A percentile compares a stretch with the other conserved stretches of the same genome.
Conservation (phyloP, 30 jellyfish, hydroid and myxozoan species). For the Cassiopea andromeda region DNA sequence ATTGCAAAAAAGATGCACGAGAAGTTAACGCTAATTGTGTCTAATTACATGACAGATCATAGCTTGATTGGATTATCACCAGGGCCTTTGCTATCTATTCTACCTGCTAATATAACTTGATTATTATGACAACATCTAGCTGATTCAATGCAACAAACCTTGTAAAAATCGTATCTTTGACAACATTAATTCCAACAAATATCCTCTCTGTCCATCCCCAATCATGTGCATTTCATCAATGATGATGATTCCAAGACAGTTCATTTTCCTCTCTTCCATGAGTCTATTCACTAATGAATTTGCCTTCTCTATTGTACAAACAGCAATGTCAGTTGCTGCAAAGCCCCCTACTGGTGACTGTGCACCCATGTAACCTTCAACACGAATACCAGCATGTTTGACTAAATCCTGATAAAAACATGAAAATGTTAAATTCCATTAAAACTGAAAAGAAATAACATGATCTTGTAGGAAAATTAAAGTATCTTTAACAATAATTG, state of each 20-base stretch:
- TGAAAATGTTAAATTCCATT: neutral
- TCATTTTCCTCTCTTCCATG: constrained; percentile 84
- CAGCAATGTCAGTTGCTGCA: constrained; percentile 81
- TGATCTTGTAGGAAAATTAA: too few relatives aligned
- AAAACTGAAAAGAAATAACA: too few relatives aligned
- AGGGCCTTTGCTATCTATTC: neutral
- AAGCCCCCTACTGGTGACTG: constrained; percentile 92
- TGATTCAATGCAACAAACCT: constrained; percentile 8
- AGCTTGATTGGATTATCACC: too few relatives aligned
- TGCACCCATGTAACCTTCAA: constrained; percentile 92
- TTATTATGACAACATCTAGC: neutral
- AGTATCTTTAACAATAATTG: too few relatives aligned
- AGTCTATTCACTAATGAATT: constrained; percentile 84
- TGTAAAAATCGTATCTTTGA: constrained; percentile 75
- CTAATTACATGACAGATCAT: too few relatives aligned
- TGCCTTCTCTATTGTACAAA: constrained; percentile 96
- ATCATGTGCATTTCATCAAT: constrained; percentile 97
- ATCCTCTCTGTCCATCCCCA: constrained; percentile 93
- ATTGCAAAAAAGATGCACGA: too few relatives aligned
- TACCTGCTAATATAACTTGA: neutral
- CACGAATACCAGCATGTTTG: constrained; percentile 80
- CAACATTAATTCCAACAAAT: constrained; percentile 79
- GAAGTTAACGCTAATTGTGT: too few relatives aligned
- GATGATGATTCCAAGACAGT: constrained; percentile 66
- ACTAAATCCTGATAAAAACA: constrained; percentile 47